Percentiles rank a stretch among this genome's conserved stretches.
Conservation (phyloP, 2,113 vertebrate species). For the Crotalus tigris region DNA sequence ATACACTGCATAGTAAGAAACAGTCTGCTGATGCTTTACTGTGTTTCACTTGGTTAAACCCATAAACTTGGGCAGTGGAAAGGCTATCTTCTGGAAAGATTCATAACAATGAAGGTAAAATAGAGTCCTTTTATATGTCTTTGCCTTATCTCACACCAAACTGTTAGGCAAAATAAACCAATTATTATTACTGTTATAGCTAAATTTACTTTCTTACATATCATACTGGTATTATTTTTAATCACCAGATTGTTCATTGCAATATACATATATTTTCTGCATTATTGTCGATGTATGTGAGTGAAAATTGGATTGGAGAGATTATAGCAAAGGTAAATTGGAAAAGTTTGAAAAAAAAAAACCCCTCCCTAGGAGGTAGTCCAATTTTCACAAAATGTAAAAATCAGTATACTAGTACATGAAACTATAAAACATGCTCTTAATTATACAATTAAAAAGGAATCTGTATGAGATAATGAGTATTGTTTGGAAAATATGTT, state of each 20-base stretch:
- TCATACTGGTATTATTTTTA: background rate
- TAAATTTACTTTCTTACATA: background rate
- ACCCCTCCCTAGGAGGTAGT: background rate
- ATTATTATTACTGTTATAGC: background rate
- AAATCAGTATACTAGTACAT: background rate
- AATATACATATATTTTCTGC: background rate
- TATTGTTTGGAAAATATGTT: conserved; percentile 16
- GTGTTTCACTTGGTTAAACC: background rate
- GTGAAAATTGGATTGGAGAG: background rate
- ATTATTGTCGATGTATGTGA: background rate
- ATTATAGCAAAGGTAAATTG: background rate
- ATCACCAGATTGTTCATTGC: background rate
- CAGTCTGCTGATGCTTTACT: background rate
- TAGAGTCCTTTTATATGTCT: background rate
- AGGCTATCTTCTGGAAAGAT: background rate
- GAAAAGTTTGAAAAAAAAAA: background rate
- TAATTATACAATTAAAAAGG: background rate
- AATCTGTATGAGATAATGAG: conserved; percentile 14
- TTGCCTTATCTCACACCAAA: background rate
- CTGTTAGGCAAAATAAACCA: background rate
- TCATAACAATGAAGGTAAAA: background rate
- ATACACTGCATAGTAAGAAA: too few relatives aligned
- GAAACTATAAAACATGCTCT: background rate
- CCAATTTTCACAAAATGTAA: background rate
- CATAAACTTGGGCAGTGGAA: background rate